phyloP scores from a whole-genome alignment of 2,113 vertebrate species.

The Corynorhinus townsendii region DNA sequence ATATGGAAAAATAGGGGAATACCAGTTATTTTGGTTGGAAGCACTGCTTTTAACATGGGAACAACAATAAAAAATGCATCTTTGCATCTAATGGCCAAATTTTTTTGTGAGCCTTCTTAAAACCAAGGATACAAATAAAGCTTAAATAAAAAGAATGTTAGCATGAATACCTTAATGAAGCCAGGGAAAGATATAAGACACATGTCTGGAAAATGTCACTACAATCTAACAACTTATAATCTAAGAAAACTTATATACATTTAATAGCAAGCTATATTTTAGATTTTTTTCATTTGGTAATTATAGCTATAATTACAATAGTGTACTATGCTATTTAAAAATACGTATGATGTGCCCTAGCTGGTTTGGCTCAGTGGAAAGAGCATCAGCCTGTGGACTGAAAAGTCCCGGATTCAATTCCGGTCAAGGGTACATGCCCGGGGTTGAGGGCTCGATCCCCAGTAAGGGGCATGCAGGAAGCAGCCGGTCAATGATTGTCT shows the following conservation, averaged over 20 bases:
- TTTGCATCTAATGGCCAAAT: slow-evolving; percentile 26
- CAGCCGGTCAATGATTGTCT: too few species aligned
- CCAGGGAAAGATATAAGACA: slow-evolving; percentile 1
- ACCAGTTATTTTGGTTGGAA: slow-evolving; percentile 29
- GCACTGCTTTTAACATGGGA: slow-evolving; percentile 40
- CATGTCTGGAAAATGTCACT: neutral
- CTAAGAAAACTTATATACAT: neutral
- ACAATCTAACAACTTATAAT: neutral
- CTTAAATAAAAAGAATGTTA: slow-evolving; percentile 17
- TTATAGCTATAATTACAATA: neutral
- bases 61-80: slow-evolving; percentile 3
- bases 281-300: slow-evolving; percentile 20
- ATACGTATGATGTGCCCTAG: neutral
- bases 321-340: neutral
- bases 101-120: slow-evolving; percentile 28
- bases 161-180: neutral
- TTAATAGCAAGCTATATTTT: slow-evolving; percentile 12
- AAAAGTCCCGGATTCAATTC: too few species aligned
- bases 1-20: slow-evolving; percentile 72
- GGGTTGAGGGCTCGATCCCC: too few species aligned
- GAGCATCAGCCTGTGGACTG: too few species aligned
- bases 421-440: too few species aligned
- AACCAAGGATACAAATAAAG: slow-evolving; percentile 18
- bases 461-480: too few species aligned
- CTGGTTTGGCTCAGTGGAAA: too few species aligned